Evolutionary conservation across 2,797 vertebrate genomes (phyloP).

Genomic region (Sarcoramphus papa): DNA sequence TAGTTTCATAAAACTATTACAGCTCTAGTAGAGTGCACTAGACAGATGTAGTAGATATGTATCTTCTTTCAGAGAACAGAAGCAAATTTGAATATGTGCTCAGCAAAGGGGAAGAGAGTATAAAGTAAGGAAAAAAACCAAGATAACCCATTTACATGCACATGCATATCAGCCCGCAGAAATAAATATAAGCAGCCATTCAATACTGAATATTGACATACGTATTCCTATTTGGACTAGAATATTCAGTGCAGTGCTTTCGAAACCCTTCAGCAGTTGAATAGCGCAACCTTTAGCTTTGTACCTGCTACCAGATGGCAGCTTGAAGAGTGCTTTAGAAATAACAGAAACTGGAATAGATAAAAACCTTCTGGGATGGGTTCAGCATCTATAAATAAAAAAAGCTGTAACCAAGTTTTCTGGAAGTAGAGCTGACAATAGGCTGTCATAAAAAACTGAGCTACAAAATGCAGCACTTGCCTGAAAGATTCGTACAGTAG

Average conservation of each 20-base stretch:
- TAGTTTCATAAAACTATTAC: neutral
- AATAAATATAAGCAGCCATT: neutral
- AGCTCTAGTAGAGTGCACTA: neutral
- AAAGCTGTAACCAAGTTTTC: neutral
- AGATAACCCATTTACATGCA: neutral
- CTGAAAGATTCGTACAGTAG: neutral
- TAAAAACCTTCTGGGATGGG: neutral
- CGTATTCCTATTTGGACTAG: neutral
- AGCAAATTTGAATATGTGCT: neutral
- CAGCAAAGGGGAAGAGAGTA: neutral
- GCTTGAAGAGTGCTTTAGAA: neutral
- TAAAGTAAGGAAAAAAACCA: neutral
- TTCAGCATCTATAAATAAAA: neutral
- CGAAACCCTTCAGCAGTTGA: neutral
- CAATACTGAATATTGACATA: neutral
- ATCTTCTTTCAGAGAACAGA: neutral
- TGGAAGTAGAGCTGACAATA: neutral
- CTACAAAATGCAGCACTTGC: neutral
- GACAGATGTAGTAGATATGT: neutral
- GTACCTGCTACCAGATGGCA: slow-evolving; percentile 11
- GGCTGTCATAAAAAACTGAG: neutral
- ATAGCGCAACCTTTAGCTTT: neutral
- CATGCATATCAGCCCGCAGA: neutral
- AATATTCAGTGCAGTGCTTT: neutral
- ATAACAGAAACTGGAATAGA: neutral